Evolutionary conservation across 2,888 invertebrate genomes (phyloP).

Genomic region (Heterodera filipjevi): DNA sequence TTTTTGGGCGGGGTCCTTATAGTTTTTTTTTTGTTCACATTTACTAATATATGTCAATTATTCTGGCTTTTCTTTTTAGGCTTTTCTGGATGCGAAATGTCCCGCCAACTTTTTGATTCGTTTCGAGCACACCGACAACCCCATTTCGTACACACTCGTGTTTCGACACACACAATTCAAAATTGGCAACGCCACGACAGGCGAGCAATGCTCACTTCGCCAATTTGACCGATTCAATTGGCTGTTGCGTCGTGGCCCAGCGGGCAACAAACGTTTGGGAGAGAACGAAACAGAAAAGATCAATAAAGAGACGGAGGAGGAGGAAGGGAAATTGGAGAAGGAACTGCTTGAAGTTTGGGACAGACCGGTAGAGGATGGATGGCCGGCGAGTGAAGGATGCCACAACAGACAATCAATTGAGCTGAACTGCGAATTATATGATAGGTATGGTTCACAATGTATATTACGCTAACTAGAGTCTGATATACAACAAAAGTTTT

Average conservation of each 20-base stretch:
- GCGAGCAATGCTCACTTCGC: not conserved
- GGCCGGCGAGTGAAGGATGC: not conserved
- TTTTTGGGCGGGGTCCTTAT: too few relatives aligned
- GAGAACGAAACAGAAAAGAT: not conserved
- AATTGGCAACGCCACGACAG: not conserved
- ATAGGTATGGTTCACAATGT: too few relatives aligned
- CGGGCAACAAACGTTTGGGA: not conserved
- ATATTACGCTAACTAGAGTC: too few relatives aligned
- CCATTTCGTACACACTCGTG: not conserved
- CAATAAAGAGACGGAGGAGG: not conserved
- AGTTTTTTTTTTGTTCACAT: too few relatives aligned
- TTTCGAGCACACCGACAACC: conserved; percentile 3
- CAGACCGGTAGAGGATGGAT: not conserved
- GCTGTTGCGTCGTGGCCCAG: not conserved
- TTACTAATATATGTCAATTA: not conserved
- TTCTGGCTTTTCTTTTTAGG: not conserved
- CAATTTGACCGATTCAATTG: not conserved
- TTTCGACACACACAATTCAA: not conserved
- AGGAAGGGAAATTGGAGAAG: not conserved
- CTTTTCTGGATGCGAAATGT: not conserved
- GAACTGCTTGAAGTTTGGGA: not conserved
- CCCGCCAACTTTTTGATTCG: not conserved
- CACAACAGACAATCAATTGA: not conserved
- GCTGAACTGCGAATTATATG: not conserved
- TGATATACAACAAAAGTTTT: too few relatives aligned